phyloP scores from a whole-genome alignment of 2,888 invertebrate genomes.

The Dasypogon diadema region DNA sequence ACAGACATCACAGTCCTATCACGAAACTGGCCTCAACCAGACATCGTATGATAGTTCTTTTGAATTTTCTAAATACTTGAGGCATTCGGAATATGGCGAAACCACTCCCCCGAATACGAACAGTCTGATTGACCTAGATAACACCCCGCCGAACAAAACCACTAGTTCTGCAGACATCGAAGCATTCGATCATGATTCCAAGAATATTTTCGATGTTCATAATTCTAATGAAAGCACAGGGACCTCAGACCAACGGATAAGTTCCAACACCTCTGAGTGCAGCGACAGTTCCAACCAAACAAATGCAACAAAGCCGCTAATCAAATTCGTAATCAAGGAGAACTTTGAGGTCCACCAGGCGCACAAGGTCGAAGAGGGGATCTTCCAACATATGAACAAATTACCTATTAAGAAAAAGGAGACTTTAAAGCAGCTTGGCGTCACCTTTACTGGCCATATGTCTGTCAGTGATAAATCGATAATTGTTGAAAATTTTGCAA shows the following conservation, averaged over 20 bases:
- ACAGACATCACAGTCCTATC: slow-evolving; percentile 20
- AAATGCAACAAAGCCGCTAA: slow-evolving; percentile 61
- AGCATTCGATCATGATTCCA: slow-evolving; percentile 67
- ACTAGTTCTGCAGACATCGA: slow-evolving; percentile 19
- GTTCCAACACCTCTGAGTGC: slow-evolving; percentile 47
- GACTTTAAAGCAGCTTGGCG: slow-evolving; percentile 66
- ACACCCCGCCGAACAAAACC: slow-evolving; percentile 54
- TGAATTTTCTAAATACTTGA: slow-evolving; percentile 67
- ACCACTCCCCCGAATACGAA: slow-evolving; percentile 56
- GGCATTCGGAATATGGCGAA: slow-evolving; percentile 65
- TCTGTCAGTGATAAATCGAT: slow-evolving; percentile 67
- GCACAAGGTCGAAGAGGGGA: slow-evolving; percentile 68
- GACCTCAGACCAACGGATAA: slow-evolving; percentile 40
- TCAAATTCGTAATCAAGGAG: slow-evolving; percentile 66
- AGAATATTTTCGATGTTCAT: slow-evolving; percentile 66
- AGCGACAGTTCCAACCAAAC: slow-evolving; percentile 48
- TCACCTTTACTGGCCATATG: slow-evolving; percentile 68
- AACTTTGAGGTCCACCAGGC: slow-evolving; percentile 68
- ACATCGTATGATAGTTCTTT: slow-evolving; percentile 64
- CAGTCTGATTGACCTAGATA: slow-evolving; percentile 66
- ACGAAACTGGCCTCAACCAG: slow-evolving; percentile 58
- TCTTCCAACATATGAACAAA: slow-evolving; percentile 68
- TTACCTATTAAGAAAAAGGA: slow-evolving; percentile 67
- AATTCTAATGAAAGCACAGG: slow-evolving; percentile 60
- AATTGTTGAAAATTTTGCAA: slow-evolving; percentile 68